Evolutionary conservation across 1,140 invertebrate genomes (phyloP).

Genomic region (Ditylenchus dipsaci): DNA sequence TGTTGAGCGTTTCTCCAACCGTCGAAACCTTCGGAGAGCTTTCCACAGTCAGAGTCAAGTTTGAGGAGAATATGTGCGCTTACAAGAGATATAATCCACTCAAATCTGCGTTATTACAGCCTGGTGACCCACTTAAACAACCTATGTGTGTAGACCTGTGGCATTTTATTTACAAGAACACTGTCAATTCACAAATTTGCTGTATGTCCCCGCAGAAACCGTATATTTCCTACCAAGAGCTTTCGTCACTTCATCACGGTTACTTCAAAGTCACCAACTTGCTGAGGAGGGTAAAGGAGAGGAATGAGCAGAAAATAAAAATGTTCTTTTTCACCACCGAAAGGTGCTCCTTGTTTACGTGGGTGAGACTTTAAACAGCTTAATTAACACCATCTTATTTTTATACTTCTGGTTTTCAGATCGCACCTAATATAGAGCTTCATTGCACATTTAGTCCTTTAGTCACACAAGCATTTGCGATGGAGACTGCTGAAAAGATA

Average conservation of each 20-base stretch:
- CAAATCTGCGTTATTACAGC: constrained; percentile 30
- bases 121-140: constrained; percentile 38
- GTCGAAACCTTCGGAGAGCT: constrained; percentile 26
- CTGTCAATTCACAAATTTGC: constrained; percentile 35
- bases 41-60: constrained; percentile 19
- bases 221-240: constrained; percentile 34
- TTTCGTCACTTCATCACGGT: constrained; percentile 30
- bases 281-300: constrained; percentile 16
- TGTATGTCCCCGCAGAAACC: constrained; percentile 46
- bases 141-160: constrained; percentile 32
- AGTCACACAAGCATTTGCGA: constrained; percentile 27
- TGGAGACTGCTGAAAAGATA: constrained; percentile 40
- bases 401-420: constrained; percentile 26
- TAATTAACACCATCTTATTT: neutral
- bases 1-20: constrained; percentile 23
- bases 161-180: constrained; percentile 48
- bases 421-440: constrained; percentile 38
- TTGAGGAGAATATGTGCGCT: constrained; percentile 19
- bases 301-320: constrained; percentile 17
- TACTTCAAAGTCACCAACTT: constrained; percentile 40
- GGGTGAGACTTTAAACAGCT: constrained; percentile 15
- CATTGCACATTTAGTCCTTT: constrained; percentile 43
- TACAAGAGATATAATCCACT: constrained; percentile 32
- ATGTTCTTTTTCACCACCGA: constrained; percentile 39
- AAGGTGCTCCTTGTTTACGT: constrained; percentile 37